These are phyloP conservation scores for Trachurus trachurus DNA, from an alignment of 2,797 vertebrate genomes.

Conservation along the genomic window DNA sequence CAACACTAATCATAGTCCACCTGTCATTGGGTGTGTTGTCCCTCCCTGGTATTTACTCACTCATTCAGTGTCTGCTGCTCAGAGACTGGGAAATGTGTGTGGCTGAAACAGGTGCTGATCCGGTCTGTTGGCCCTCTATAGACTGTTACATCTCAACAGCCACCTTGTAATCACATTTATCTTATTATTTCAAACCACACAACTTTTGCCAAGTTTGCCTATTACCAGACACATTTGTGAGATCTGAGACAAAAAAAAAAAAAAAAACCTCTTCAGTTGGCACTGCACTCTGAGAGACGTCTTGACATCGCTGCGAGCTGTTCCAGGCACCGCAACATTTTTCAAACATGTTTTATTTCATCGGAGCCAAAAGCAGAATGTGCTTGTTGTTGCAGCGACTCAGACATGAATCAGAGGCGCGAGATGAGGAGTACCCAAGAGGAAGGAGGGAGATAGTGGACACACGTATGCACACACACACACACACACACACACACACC, in stretches of 20 bases:
- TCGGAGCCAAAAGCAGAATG: neutral
- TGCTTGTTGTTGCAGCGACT: neutral
- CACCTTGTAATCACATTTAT: neutral
- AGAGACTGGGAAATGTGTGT: neutral
- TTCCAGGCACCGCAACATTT: neutral
- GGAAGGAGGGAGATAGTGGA: neutral
- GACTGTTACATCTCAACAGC: neutral
- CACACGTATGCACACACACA: neutral
- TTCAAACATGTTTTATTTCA: constrained; percentile 4
- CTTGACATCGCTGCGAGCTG: neutral
- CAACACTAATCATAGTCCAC: neutral
- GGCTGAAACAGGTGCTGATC: too few species aligned
- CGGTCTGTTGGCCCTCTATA: neutral
- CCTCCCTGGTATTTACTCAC: neutral
- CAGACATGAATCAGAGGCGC: neutral
- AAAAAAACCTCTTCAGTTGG: neutral
- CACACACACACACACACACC: too few species aligned
- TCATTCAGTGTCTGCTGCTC: neutral
- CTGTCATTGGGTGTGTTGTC: neutral
- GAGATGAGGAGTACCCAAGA: neutral
- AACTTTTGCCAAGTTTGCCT: neutral
- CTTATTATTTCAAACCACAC: neutral
- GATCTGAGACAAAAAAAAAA: neutral
- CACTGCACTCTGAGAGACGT: neutral
- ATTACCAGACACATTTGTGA: neutral